phyloP scores from a whole-genome alignment of 2,888 invertebrate genomes.

The Acronicta aceris region DNA sequence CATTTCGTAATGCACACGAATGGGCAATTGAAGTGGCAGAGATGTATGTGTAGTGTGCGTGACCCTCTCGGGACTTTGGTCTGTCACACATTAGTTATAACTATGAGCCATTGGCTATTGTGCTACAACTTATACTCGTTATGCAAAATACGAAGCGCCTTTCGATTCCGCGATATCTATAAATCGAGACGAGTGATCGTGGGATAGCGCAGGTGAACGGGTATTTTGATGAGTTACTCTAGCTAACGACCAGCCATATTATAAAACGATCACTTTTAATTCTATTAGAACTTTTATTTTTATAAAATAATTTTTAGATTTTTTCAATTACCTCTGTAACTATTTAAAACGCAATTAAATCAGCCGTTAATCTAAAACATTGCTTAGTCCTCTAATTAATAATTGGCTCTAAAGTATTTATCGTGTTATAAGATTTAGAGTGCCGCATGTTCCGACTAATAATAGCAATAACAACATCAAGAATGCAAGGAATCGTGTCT shows the following conservation, averaged over 20 bases:
- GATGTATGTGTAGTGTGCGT: slow-evolving; percentile 30
- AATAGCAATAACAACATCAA: slow-evolving; percentile 12
- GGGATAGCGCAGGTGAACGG: slow-evolving; percentile 84
- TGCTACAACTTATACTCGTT: slow-evolving; percentile 80
- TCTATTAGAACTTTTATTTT: slow-evolving; percentile 48
- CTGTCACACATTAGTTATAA: slow-evolving; percentile 64
- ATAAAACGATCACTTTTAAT: slow-evolving; percentile 63
- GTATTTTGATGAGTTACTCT: slow-evolving; percentile 80
- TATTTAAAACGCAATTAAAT: slow-evolving; percentile 8
- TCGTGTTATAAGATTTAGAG: slow-evolving; percentile 2
- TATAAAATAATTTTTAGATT: slow-evolving; percentile 8
- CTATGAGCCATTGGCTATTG: slow-evolving; percentile 73
- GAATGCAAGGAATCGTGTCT: slow-evolving; percentile 25
- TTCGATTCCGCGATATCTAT: slow-evolving; percentile 85
- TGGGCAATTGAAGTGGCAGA: slow-evolving; percentile 9
- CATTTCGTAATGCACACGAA: slow-evolving; percentile 21
- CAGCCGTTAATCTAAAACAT: slow-evolving; percentile 5
- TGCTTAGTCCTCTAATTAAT: slow-evolving; percentile 19
- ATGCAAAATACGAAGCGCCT: slow-evolving; percentile 87
- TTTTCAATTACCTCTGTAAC: slow-evolving; percentile 9
- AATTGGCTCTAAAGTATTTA: slow-evolving; percentile 9
- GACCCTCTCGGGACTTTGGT: slow-evolving; percentile 58
- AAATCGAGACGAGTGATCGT: slow-evolving; percentile 84
- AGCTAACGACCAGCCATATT: slow-evolving; percentile 70
- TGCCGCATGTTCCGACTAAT: slow-evolving; percentile 6